Conservation (phyloP, 2,888 invertebrate species). For the Caenorhabditis doughertyi region DNA sequence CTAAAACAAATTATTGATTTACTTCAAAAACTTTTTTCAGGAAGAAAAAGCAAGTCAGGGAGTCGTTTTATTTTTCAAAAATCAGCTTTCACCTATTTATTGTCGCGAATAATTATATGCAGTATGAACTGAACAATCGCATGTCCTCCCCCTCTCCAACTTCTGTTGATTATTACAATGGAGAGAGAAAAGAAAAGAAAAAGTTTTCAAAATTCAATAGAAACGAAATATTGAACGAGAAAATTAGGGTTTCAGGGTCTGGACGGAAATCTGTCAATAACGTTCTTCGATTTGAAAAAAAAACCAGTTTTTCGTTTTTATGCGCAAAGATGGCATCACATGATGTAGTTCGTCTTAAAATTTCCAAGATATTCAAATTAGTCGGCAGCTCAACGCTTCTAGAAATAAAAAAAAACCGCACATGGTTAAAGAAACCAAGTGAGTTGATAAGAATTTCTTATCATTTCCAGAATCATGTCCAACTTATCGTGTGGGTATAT, state of each 20-base stretch:
- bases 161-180: constrained; percentile 14
- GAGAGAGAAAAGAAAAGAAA: constrained; percentile 1
- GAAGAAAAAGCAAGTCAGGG: neutral
- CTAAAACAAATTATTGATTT: too few species aligned
- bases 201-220: neutral
- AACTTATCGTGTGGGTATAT: neutral
- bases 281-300: neutral
- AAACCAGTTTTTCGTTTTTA: constrained; percentile 45
- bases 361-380: neutral
- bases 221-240: neutral
- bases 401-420: neutral
- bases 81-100: constrained; percentile 21
- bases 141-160: neutral
- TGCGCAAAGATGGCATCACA: constrained; percentile 36
- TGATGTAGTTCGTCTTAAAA: constrained; percentile 33
- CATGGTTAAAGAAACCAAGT: neutral
- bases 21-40: neutral
- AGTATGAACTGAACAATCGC: neutral
- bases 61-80: neutral
- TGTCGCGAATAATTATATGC: constrained; percentile 2
- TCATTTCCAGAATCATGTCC: neutral
- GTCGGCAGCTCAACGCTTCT: neutral
- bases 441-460: constrained; percentile 18
- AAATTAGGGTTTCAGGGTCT: neutral
- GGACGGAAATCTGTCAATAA: neutral